phyloP scores from a whole-genome alignment of 1,140 invertebrate genomes.

The Atopsyche davidsoni region DNA sequence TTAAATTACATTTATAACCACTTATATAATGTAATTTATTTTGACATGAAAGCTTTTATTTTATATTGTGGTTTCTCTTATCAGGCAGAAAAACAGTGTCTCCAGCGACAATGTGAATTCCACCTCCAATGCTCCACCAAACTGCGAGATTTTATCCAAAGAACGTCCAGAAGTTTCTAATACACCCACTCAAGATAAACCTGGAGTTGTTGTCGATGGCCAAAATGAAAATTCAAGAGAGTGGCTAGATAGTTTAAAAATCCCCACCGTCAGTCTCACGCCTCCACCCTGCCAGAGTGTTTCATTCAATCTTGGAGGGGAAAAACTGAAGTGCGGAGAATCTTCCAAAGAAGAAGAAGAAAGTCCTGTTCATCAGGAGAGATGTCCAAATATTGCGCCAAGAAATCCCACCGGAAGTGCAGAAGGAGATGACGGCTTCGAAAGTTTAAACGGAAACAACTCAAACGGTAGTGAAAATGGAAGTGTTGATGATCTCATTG shows the following conservation, averaged over 20 bases:
- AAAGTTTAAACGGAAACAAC: constrained; percentile 77
- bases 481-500: constrained; percentile 31
- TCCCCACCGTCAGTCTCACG: constrained; percentile 24
- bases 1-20: neutral
- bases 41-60: neutral
- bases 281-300: constrained; percentile 20
- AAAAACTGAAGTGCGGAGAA: constrained; percentile 2
- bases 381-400: constrained; percentile 5
- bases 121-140: neutral
- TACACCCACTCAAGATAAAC: constrained; percentile 16
- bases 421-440: constrained; percentile 75
- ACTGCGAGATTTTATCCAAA: neutral
- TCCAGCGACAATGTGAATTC: constrained; percentile 2
- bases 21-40: too few species aligned
- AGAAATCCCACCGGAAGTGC: constrained; percentile 6
- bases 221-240: constrained; percentile 2
- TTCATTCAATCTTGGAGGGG: constrained; percentile 17
- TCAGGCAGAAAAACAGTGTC: constrained; percentile 3
- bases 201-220: neutral
- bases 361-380: constrained; percentile 4
- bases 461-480: constrained; percentile 60
- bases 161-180: neutral
- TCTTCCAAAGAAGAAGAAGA: constrained; percentile 14
- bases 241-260: constrained; percentile 13
- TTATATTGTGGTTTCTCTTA: neutral